These are phyloP conservation scores for Drosophila oshimai DNA, from an alignment of 1,140 invertebrate species.

Conservation along the genomic window DNA sequence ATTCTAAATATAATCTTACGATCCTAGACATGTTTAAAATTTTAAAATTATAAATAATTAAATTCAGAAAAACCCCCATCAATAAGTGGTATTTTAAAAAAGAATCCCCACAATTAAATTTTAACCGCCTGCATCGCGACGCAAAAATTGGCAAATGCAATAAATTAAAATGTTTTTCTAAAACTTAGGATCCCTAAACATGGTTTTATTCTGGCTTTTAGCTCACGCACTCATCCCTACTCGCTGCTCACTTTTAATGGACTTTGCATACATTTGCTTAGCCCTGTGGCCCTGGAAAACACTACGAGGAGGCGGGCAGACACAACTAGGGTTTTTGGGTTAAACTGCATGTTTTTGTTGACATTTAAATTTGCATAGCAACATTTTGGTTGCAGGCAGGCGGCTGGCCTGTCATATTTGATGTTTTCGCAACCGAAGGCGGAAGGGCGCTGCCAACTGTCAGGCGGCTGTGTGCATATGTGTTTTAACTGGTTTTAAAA, in stretches of 20 bases:
- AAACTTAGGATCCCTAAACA: too few relatives aligned
- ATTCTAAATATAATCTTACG: neutral
- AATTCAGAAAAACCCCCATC: too few relatives aligned
- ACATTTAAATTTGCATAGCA: constrained; percentile 79
- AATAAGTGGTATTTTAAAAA: too few relatives aligned
- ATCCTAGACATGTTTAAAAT: too few relatives aligned
- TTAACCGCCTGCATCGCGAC: constrained; percentile 30
- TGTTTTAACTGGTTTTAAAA: constrained; percentile 75
- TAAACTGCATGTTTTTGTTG: constrained; percentile 79
- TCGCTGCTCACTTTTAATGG: constrained; percentile 6
- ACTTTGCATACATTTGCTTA: constrained; percentile 41
- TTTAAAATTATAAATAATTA: too few relatives aligned
- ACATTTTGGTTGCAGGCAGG: constrained; percentile 54
- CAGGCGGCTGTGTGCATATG: constrained; percentile 15
- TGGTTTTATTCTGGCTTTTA: too few relatives aligned
- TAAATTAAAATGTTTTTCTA: too few relatives aligned
- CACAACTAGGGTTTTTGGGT: constrained; percentile 76
- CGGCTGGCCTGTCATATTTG: constrained; percentile 67
- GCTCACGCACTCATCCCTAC: constrained; percentile 27
- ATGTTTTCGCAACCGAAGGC: constrained; percentile 65
- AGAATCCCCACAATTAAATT: too few relatives aligned
- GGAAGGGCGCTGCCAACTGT: constrained; percentile 62
- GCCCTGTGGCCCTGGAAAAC: constrained; percentile 49
- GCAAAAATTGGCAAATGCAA: constrained; percentile 5
- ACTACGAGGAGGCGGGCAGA: constrained; percentile 33